Evolutionary conservation across 2,888 invertebrate species (phyloP).

Genomic region (Lycocerus yunnanus): DNA sequence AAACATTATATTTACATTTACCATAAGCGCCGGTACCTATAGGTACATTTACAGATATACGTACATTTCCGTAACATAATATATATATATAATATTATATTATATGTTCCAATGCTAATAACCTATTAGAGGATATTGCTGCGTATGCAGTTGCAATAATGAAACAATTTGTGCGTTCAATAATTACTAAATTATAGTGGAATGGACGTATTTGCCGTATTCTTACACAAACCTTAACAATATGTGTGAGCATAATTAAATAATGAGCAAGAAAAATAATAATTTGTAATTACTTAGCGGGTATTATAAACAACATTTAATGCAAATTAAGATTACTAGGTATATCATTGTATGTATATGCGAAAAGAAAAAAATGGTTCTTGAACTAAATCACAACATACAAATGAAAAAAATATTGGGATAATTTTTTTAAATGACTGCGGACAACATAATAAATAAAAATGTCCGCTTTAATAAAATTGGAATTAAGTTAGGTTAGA

Average conservation of each 20-base stretch:
- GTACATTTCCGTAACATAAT: no score
- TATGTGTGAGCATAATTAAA: not conserved
- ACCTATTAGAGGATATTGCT: conserved; percentile 10
- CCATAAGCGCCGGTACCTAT: no score
- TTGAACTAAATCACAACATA: not conserved
- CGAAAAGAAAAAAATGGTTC: no score
- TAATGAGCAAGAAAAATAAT: not conserved
- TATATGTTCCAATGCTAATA: conserved; percentile 12
- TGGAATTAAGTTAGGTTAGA: not conserved
- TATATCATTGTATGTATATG: not conserved
- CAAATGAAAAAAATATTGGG: no score
- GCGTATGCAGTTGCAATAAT: conserved; percentile 16
- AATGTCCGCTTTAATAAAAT: not conserved
- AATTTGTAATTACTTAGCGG: not conserved
- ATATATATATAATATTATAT: no score
- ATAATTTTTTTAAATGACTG: no score
- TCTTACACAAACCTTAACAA: not conserved
- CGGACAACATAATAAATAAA: no score
- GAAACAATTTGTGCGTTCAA: conserved; percentile 9
- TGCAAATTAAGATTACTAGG: not conserved
- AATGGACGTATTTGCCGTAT: conserved; percentile 5
- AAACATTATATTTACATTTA: no score
- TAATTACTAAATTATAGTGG: conserved; percentile 9
- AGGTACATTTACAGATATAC: no score
- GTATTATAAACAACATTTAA: not conserved